Percentiles rank a stretch among this genome's conserved stretches.
These are phyloP conservation scores for Cryptomyrus ogoouensis DNA, from an alignment of 2,113 vertebrate genomes.

Conservation along the genomic window DNA sequence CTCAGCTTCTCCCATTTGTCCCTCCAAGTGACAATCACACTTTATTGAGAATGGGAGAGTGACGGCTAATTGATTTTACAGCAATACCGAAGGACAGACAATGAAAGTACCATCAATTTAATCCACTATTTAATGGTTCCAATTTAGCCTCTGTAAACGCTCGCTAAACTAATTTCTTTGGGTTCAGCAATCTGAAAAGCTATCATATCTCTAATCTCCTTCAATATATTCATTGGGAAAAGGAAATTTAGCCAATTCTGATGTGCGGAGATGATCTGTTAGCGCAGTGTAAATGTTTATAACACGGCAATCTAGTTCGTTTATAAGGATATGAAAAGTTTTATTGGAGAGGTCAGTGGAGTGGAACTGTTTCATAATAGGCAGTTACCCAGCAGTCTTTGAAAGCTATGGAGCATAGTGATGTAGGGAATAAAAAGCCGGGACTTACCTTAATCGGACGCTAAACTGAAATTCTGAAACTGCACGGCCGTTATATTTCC, in stretches of 20 bases:
- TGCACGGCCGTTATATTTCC: conserved; percentile 74
- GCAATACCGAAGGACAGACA: conserved; percentile 80
- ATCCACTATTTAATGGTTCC: conserved; percentile 94
- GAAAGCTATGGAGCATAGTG: conserved; percentile 95
- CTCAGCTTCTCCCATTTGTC: conserved; percentile 63
- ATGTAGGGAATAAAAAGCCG: conserved; percentile 95
- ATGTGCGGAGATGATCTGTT: conserved; percentile 98
- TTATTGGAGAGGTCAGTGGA: conserved; percentile 99
- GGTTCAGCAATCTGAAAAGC: conserved; percentile 96
- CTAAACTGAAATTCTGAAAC: conserved; percentile 78
- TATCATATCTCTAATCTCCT: conserved; percentile 97
- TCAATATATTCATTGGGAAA: conserved; percentile 95
- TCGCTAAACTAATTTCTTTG: conserved; percentile 94
- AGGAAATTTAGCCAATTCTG: conserved; percentile 87
- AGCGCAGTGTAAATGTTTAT: conserved; percentile 98
- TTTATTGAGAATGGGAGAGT: conserved; percentile 74
- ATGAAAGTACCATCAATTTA: conserved; percentile 91
- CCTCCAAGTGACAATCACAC: conserved; percentile 64
- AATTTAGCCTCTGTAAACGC: conserved; percentile 93
- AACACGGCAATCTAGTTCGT: conserved; percentile 94
- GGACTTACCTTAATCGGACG: conserved; percentile 97
- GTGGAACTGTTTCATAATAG: conserved; percentile 99
- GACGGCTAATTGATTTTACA: conserved; percentile 96
- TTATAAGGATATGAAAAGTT: conserved; percentile 99
- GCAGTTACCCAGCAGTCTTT: conserved; percentile 99